Base-by-base conservation (phyloP, 2,888 invertebrate genomes). In the Drosophila siamana region DNA sequence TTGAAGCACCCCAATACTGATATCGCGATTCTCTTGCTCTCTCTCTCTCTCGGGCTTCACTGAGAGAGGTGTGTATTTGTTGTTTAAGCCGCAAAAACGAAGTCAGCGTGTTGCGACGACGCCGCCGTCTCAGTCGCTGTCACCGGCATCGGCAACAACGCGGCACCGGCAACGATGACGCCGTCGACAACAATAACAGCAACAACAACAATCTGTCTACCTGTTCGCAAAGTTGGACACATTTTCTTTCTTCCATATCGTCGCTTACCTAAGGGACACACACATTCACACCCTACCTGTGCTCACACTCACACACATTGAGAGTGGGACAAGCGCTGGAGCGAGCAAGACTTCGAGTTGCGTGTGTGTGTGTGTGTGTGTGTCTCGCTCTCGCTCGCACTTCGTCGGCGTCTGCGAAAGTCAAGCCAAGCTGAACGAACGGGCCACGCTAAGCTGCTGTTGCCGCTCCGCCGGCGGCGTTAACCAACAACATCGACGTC, bases 391-490 rank as follows among this genome's bases (percentile, higher is more conserved):
- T 52, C 51, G 48, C 67, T 78, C 54, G 47, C 63, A 51, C 69
- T 16, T 46, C 9, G 26, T 30, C 19, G 52, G 55, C 55, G 36
- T 28, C 59, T 61, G 68, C 64, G 67, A 66, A 84, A 87, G 76
- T 79, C 89, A 89, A 89, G 82, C 88, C 89, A 88, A 89, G 89
- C 88, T 86, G 85, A 89, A 87, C 89, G 86, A 88, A 82, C 89
- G 77, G 66, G 66, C 89, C 78, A 84, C 74, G 82, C 87, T 88
- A 87, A 87, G 89, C 89, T 75, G 88, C 73, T 86, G 82, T 82
- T 86, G 80, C 85, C 85, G 88, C 87, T 82, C 82, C 85, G 88
- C 87, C 89, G 83, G 67, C 87, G 83, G 87, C 83, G 83, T 86
- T 86, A 86, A 88, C 86, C 86, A 62, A 63, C 68, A 57, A 43